Conservation (phyloP, 2,113 vertebrate genomes). For the Amphiprion percula region DNA sequence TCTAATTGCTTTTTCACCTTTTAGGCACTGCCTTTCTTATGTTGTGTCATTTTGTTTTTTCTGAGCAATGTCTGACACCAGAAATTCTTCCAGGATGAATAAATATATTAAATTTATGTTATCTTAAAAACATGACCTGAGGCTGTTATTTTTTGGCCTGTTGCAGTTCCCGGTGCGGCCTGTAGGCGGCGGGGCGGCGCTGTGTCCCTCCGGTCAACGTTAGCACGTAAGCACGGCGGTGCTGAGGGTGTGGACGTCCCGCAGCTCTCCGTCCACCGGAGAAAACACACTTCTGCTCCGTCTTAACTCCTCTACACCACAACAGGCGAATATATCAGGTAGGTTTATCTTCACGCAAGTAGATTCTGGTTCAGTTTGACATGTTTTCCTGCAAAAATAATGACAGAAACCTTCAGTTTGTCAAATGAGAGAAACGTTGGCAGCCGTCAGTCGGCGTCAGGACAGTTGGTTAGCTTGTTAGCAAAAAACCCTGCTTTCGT, state of each 20-base stretch:
- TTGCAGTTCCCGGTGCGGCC: conserved; percentile 7
- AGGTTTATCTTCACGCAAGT: conserved; percentile 7
- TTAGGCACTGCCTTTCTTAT: too few relatives aligned
- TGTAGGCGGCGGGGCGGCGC: conserved; percentile 14
- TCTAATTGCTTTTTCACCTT: too few relatives aligned
- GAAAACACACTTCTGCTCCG: conserved; percentile 8
- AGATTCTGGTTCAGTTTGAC: rapidly evolving
- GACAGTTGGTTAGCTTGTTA: conserved; percentile 68
- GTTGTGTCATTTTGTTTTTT: too few relatives aligned
- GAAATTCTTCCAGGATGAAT: too few relatives aligned
- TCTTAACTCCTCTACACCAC: neutral
- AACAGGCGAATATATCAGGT: conserved; percentile 42
- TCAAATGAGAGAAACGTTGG: conserved; percentile 21
- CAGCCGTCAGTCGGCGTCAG: conserved; percentile 26
- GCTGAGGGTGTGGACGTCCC: conserved; percentile 80
- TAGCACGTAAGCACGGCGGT: conserved; percentile 18
- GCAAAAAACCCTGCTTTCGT: conserved; percentile 25
- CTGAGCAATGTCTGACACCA: too few relatives aligned
- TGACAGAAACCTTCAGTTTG: neutral
- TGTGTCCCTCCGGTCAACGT: neutral
- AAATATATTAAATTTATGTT: too few relatives aligned
- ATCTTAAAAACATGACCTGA: conserved; percentile 35
- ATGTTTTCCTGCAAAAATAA: neutral
- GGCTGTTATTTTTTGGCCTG: conserved; percentile 23
- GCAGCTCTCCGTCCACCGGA: conserved; percentile 18